These are phyloP conservation scores for Phoxinus dragarum DNA, from an alignment of 2,797 vertebrate genomes.

Conservation along the genomic window DNA sequence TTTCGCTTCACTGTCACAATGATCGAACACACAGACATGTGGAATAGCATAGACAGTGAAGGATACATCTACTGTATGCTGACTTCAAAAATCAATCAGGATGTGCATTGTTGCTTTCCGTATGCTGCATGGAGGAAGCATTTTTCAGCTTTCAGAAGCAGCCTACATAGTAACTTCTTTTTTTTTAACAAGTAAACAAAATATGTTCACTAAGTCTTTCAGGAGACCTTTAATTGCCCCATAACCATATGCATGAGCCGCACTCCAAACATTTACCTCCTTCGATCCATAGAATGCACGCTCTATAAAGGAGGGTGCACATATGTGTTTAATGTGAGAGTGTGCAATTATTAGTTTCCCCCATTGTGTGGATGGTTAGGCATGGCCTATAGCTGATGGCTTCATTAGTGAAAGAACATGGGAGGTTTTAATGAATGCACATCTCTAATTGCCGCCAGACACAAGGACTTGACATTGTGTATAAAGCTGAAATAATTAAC, in stretches of 20 bases:
- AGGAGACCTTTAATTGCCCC: background rate
- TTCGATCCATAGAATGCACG: background rate
- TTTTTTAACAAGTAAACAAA: background rate
- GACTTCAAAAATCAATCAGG: background rate
- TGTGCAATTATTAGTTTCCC: conserved; percentile 40
- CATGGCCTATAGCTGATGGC: conserved; percentile 19
- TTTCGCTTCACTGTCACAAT: background rate
- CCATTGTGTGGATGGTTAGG: conserved; percentile 36
- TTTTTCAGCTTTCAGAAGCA: background rate
- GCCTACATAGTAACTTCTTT: background rate
- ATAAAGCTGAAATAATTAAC: conserved; percentile 46
- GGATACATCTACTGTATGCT: background rate
- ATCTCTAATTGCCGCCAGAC: conserved; percentile 60
- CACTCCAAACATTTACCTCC: background rate
- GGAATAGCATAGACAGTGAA: background rate
- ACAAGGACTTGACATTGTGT: conserved; percentile 51
- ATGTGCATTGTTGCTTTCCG: background rate
- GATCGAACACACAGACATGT: background rate
- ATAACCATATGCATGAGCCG: background rate
- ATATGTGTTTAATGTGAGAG: conserved; percentile 15
- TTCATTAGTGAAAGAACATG: conserved; percentile 15
- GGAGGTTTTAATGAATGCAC: conserved; percentile 60
- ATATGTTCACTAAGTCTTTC: background rate
- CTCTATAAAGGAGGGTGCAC: background rate
- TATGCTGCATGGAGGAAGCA: background rate